A percentile compares a stretch with the other conserved stretches of the same genome.
Evolutionary conservation across 2,888 invertebrate species (phyloP).

Genomic region (Calephelis perditalis): DNA sequence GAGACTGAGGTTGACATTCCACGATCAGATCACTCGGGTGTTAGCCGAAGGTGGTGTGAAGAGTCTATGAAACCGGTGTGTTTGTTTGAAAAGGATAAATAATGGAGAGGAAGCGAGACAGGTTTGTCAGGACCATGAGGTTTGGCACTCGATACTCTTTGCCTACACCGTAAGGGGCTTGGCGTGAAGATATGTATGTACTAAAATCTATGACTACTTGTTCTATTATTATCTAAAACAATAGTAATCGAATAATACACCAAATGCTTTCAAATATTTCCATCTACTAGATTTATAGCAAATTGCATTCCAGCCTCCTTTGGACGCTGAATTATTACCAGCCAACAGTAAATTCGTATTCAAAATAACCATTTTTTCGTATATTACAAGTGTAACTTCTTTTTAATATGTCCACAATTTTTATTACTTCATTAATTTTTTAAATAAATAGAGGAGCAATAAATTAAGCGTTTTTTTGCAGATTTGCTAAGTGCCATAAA

Average conservation of each 20-base stretch:
- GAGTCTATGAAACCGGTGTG: too few species aligned
- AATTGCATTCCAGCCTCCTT: slow-evolving; percentile 59
- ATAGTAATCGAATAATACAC: slow-evolving; percentile 34
- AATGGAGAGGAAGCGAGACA: too few species aligned
- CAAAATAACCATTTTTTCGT: slow-evolving; percentile 34
- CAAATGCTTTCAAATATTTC: slow-evolving; percentile 59
- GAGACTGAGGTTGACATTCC: too few species aligned
- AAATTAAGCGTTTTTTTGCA: too few species aligned
- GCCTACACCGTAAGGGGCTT: too few species aligned
- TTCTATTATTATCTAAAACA: slow-evolving; percentile 35
- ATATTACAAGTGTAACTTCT: slow-evolving; percentile 7
- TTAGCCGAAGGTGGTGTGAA: too few species aligned
- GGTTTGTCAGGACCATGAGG: too few species aligned
- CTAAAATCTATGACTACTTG: slow-evolving; percentile 17
- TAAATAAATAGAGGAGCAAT: not conserved
- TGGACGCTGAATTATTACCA: slow-evolving; percentile 62
- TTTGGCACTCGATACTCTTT: too few species aligned
- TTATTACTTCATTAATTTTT: not conserved
- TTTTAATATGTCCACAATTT: slow-evolving; percentile 2
- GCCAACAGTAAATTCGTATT: slow-evolving; percentile 46
- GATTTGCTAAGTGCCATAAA: too few species aligned
- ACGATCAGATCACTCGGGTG: too few species aligned
- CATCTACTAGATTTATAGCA: slow-evolving; percentile 67
- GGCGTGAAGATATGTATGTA: slow-evolving; percentile 2
- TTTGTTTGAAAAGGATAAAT: too few species aligned